Evolutionary conservation across 2,888 invertebrate genomes (phyloP), one percentile per base, ranked within the genome.

Genomic region (Gymnocheta viridis): DNA sequence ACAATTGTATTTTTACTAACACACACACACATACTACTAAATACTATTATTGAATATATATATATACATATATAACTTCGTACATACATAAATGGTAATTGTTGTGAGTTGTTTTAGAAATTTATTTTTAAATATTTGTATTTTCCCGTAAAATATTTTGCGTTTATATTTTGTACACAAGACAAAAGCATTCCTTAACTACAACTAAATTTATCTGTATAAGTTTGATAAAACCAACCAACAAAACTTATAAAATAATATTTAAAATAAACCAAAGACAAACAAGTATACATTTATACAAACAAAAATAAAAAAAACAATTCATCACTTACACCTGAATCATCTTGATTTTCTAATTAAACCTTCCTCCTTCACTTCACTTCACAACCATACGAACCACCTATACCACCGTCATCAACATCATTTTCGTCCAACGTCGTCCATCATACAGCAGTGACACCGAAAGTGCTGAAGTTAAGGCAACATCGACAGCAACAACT

Each of bases 391-490:
- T 60, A 69, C 64, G 76, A 49, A 74, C 49, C 60, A 69, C 38
- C 79, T 44, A 19, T 58, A 69, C 70, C 70, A 47, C 29, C 76
- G 38, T 17, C 69, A 82, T 66, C 64, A 72, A 19, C 66, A 17
- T 49, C 19, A 41, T 38, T n/a, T 22, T 41, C 14, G 14, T 22
- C 4, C 32, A 56, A 35, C 44, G 27, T 38, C 47, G 72, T 72
- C 72, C 72, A 72, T 49, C 54, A 80, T 54, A 19, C 51, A 95
- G 95, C 90, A 95, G 95, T 89, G 95, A 95, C 91, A 95, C 95
- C 49, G 95, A 95, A 91, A 95, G 95, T 89, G 94, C 94, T 73
- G 94, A 93, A 86, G 92, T 93, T 83, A 91, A 91, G 86, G 90
- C 91, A 85, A 90, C 89, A 86, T 89, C 91, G 77, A 91, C 88